Conservation (phyloP, 2,797 vertebrate genomes). For the Scomberomorus guttatus region DNA sequence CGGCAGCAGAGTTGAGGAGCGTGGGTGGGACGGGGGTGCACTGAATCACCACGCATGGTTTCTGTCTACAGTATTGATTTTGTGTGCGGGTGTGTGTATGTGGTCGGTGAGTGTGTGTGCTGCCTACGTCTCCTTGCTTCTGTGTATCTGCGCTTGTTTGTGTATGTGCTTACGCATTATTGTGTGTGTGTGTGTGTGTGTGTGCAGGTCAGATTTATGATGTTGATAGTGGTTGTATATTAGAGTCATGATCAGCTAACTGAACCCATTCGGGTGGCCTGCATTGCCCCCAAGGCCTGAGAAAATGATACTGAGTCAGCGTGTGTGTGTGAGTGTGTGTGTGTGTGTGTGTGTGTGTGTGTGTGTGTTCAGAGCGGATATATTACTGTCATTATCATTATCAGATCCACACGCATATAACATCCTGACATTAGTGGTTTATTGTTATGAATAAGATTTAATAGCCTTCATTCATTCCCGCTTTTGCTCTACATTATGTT, state of each 20-base stretch:
- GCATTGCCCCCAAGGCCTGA: conserved; percentile 29
- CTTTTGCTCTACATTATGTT: not conserved
- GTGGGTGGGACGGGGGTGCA: conserved; percentile 69
- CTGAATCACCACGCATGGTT: conserved; percentile 77
- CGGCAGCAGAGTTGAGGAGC: conserved; percentile 51
- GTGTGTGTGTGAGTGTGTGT: conserved; percentile 23
- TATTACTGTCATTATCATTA: conserved; percentile 61
- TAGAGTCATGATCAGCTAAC: conserved; percentile 71
- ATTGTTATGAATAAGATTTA: conserved; percentile 54
- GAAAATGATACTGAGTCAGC: conserved; percentile 34
- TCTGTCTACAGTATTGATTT: conserved; percentile 77
- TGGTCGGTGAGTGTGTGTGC: conserved; percentile 21
- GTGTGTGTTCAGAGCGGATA: conserved; percentile 33
- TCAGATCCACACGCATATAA: conserved; percentile 55
- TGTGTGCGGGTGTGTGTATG: conserved; percentile 51
- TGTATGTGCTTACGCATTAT: not conserved
- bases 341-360: conserved; percentile 17
- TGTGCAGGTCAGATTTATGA: conserved; percentile 59
- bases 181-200: conserved; percentile 11
- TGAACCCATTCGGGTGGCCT: conserved; percentile 50
- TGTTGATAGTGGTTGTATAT: conserved; percentile 64
- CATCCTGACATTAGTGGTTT: conserved; percentile 71
- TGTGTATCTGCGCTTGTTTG: conserved; percentile 10
- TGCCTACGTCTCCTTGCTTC: not conserved
- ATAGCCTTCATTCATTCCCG: conserved; percentile 38